Evolutionary conservation across 2,113 vertebrate genomes (phyloP), one percentile per base, ranked within the genome.

Genomic region (Pituophis catenifer): DNA sequence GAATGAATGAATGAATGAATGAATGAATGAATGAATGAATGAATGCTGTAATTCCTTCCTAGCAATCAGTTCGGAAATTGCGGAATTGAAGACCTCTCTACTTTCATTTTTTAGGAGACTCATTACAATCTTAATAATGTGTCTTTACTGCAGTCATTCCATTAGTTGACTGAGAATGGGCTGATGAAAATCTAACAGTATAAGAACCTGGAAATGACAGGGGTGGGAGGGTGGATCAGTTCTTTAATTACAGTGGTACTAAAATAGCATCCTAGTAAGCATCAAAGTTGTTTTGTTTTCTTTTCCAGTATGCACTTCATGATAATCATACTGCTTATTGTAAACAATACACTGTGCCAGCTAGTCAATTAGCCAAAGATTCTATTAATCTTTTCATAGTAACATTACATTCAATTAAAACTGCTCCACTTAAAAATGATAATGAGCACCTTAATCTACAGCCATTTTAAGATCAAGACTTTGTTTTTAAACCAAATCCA

Each of bases 371-470:
- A 93, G 88, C 88, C 54, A 17, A 81, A 88, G 65, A 58, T 54
- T 89, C 88, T 8, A 85, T 89, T 93, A 89, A 93, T 93, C 92
- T 89, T 93, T 75, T 89, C 88, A 44, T 50, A 85, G 65, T 75
- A 89, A 89, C 92, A 89, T 58, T 93, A 89, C 90, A 85, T 94
- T 94, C 81, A 94, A 89, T 4, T 38, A 59, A 48, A 89, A 93
- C 23, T 88, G 62, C 88, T 85, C 62, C 88, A 44, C 92, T 89
- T 89, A 89, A 93, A 92, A 93, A 89, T 93, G 65, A 29, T 87
- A 90, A 94, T 65, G 93, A 93, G 1, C n/a, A 85, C 48, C 75
- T 58, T 24, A 21, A 91, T 92, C 33, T 11, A 89, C 38, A 85
- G 92, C 75, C 65, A 93, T 89, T 92, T 89, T 85, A 85, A 93